Evolutionary conservation across 2,113 vertebrate genomes (phyloP).

Genomic region (Campylorhamphus procurvoides): DNA sequence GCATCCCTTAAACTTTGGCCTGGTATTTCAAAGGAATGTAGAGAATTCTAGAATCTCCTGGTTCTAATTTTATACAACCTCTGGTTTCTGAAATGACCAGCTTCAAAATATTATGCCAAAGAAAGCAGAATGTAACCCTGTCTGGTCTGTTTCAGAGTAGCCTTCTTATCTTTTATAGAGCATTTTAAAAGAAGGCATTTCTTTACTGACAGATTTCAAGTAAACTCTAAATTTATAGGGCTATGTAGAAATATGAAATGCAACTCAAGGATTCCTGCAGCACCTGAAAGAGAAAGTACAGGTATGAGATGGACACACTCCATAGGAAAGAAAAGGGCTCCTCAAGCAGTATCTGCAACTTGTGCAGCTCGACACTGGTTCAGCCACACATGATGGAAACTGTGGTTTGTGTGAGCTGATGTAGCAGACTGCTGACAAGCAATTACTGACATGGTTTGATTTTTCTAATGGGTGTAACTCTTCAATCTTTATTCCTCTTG

Average conservation of each 20-base stretch:
- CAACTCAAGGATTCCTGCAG: background rate
- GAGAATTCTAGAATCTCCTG: background rate
- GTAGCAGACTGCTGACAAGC: background rate
- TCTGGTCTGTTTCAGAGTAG: background rate
- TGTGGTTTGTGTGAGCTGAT: background rate
- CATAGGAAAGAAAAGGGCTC: background rate
- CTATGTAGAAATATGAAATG: background rate
- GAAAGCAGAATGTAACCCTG: background rate
- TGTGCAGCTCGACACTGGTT: accelerated
- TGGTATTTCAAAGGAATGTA: background rate
- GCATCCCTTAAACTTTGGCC: background rate
- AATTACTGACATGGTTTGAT: background rate
- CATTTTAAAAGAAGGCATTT: background rate
- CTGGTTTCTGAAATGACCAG: background rate
- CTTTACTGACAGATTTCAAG: background rate
- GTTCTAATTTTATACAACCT: background rate
- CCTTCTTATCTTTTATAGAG: background rate
- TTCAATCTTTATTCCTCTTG: background rate
- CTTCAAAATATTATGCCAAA: background rate
- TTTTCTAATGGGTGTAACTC: conserved; percentile 1
- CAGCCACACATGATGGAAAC: background rate
- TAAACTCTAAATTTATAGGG: background rate
- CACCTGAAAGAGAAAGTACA: background rate
- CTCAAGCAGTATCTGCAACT: background rate
- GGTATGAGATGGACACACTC: background rate